These are phyloP conservation scores for Cordilura impudica DNA, from an alignment of 2,888 invertebrate species.

Conservation along the genomic window DNA sequence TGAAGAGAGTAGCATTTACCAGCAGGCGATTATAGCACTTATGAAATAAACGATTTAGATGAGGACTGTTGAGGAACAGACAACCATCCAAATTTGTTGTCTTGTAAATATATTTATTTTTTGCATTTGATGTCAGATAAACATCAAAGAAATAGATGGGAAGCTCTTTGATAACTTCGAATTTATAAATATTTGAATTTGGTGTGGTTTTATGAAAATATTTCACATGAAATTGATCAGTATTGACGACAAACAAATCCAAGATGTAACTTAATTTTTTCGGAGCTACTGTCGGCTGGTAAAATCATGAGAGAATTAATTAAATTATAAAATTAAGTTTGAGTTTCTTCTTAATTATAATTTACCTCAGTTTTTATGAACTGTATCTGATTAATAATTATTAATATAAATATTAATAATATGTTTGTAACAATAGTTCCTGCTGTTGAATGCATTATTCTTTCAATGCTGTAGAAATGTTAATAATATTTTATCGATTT, in stretches of 20 bases:
- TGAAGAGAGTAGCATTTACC: conserved; percentile 1
- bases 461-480: too few relatives aligned
- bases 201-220: not conserved
- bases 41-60: conserved; percentile 11
- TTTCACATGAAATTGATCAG: not conserved
- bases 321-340: too few relatives aligned
- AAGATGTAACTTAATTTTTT: not conserved
- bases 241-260: not conserved
- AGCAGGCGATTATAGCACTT: conserved; percentile 18
- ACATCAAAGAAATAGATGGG: not conserved
- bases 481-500: too few relatives aligned
- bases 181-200: not conserved
- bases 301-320: too few relatives aligned
- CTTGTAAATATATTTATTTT: not conserved
- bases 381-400: too few relatives aligned
- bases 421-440: too few relatives aligned
- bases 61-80: not conserved
- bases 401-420: too few relatives aligned
- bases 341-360: too few relatives aligned
- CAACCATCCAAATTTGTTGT: not conserved
- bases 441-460: too few relatives aligned
- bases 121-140: not conserved
- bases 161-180: not conserved
- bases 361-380: too few relatives aligned
- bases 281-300: not conserved